Evolutionary conservation across 2,113 vertebrate genomes (phyloP), one percentile per base, ranked within the genome.

Genomic region (Seriola aureovittata): DNA sequence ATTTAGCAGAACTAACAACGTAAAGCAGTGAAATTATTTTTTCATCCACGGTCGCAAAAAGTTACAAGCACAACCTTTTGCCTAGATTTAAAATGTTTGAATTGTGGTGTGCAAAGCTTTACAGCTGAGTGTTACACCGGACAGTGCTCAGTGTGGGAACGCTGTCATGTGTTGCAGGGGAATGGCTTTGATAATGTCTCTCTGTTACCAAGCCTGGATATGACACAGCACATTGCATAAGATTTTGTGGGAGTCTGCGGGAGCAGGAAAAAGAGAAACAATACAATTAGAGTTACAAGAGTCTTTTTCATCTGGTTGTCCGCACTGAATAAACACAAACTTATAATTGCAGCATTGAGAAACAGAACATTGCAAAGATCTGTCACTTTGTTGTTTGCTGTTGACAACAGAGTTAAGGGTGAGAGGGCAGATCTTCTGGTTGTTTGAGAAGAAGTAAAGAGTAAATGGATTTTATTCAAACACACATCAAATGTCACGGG

Each of bases 401-500:
- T 77, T 68, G 46, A 84, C 17, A 40, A 5, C 16, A 46, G 10
- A 59, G 19, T 72, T 73, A 19, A 60, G 70, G 73, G 36, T 54
- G 75, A 77, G 23, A 60, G 50, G 46, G 60, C 38, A 79, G 67
- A 79, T 76, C 48, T n/a, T 71, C 16, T 11, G 4, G 6, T 52
- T 42, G 75, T 23, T 75, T 16, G 25, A 59, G 13, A 66, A 48
- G 63, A 29, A 46, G 14, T 50, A 17, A 46, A 75, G 80, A 86
- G 85, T 67, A 76, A 63, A 57, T n/a, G 34, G 85, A 62, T 79
- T 84, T 88, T 55, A 81, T 82, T 52, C 75, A 75, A 52, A 65
- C 70, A 85, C 62, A 79, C 21, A 75, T 79, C 75, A 75, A 69
- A 62, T 81, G 84, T 89, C 85, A 68, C 57, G 78, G 80, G 71